Base-by-base conservation (phyloP, 2,888 invertebrate genomes). In the Hirtodrosophila cameraria region DNA sequence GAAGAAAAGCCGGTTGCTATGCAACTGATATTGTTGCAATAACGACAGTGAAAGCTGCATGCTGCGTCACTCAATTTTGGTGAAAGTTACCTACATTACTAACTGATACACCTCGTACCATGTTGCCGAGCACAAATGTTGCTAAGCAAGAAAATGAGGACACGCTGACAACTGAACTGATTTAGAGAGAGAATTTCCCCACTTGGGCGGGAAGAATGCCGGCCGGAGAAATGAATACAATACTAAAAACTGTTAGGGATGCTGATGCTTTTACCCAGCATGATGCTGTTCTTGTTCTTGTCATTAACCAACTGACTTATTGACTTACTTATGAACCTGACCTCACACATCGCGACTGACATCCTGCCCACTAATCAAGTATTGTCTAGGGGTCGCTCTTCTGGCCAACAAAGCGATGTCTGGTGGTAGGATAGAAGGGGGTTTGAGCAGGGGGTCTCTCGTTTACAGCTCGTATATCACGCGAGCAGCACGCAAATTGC, bases 281-380 rank as follows among this genome's bases (percentile, higher is more conserved):
- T 20, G 33, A 35, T 31, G 61, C 27, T 64, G 55, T 27, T 55
- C 48, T 28, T 75, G 72, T 39, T 59, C 63, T 62, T 80, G 73
- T 78, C 81, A 78, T 78, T 78, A 78, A 78, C 78, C 81, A 77
- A 79, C 55, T 79, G 79, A 78, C 79, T 79, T 85, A 79, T 85
- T 79, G 86, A 85, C 79, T 82, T 78, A 82, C 78, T 85, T 82
- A 85, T 79, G 85, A 77, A 79, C 86, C 86, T 85, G 86, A 80
- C 86, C 86, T 75, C 65, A 69, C 78, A 65, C 79, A 79, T 58
- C 62, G 75, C 57, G 48, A 45, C 35, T 66, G 66, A 72, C 45
- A 46, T 52, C 46, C 45, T 52, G 46, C 48, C 66, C 69, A 46
- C 62, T 45, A 50, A 46, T 42, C 38, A 43, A 52, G 60, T 35